Evolutionary conservation across 2,113 vertebrate genomes (phyloP).

Genomic region (Pleuronectes platessa): DNA sequence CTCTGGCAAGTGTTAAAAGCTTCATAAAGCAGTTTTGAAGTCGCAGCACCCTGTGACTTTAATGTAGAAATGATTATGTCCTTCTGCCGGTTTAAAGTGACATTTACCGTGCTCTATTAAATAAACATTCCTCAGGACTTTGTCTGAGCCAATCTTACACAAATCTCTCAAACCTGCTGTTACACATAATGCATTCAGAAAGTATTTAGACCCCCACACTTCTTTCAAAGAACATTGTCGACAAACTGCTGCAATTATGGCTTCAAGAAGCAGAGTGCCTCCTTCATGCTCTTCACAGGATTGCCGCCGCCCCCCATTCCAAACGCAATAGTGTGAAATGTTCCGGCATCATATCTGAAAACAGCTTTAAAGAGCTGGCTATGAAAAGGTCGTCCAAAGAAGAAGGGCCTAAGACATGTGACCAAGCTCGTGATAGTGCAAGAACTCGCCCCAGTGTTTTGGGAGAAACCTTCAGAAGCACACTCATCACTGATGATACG

Average conservation of each 20-base stretch:
- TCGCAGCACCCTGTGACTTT: constrained; percentile 14
- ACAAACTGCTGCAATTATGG: too few species aligned
- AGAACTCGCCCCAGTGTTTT: too few species aligned
- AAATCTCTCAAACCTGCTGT: constrained; percentile 5
- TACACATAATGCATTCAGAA: background rate
- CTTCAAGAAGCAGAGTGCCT: too few species aligned
- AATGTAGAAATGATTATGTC: constrained; percentile 40
- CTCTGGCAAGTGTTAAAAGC: constrained; percentile 48
- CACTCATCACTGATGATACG: background rate
- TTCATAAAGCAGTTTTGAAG: constrained; percentile 38
- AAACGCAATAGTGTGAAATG: too few species aligned
- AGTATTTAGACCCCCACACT: background rate
- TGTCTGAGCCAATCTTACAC: constrained; percentile 8
- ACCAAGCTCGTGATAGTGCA: background rate
- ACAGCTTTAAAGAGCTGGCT: too few species aligned
- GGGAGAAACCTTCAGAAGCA: too few species aligned
- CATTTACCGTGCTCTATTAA: constrained; percentile 33
- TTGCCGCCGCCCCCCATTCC: too few species aligned
- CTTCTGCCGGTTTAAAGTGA: constrained; percentile 27
- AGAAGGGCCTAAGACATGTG: background rate
- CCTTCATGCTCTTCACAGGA: too few species aligned
- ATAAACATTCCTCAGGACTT: constrained; percentile 22
- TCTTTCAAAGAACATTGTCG: too few species aligned
- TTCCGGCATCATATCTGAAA: too few species aligned
- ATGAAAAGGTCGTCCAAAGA: background rate